Conservation (phyloP, 2,888 invertebrate genomes). For the Apantesis nais region DNA sequence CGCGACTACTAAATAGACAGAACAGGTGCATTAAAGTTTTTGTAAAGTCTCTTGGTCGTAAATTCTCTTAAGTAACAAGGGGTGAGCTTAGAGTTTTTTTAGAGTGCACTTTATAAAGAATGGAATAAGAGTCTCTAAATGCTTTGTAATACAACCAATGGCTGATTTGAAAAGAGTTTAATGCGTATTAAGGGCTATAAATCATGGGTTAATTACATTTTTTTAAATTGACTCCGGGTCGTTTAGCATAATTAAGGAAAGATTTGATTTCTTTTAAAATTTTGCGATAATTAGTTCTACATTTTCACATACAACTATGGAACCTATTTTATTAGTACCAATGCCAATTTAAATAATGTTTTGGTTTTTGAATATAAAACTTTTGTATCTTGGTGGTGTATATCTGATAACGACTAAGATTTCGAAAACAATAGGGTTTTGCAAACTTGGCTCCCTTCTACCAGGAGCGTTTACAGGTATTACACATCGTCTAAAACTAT, state of each 20-base stretch:
- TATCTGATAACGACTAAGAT: neutral
- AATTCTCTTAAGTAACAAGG: conserved; percentile 78
- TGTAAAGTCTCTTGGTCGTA: conserved; percentile 70
- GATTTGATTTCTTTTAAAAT: conserved; percentile 42
- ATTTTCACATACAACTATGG: conserved; percentile 33
- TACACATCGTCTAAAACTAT: neutral
- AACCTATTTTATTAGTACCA: conserved; percentile 14
- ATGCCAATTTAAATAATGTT: neutral
- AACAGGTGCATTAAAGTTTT: conserved; percentile 79
- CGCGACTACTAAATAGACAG: conserved; percentile 72
- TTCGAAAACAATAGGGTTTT: neutral
- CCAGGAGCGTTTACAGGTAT: neutral
- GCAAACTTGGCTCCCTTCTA: neutral
- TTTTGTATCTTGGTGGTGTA: neutral
- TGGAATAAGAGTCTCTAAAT: conserved; percentile 51
- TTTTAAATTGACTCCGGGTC: conserved; percentile 44
- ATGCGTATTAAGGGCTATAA: conserved; percentile 49
- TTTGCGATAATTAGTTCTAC: conserved; percentile 32
- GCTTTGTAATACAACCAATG: conserved; percentile 51
- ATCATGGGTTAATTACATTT: conserved; percentile 54
- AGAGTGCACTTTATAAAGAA: conserved; percentile 69
- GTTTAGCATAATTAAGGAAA: conserved; percentile 45
- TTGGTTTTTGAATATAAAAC: neutral
- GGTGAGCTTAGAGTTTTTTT: conserved; percentile 72
- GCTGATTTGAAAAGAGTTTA: conserved; percentile 50